Evolutionary conservation across 2,888 invertebrate genomes (phyloP), one percentile per base, ranked within the genome.

Genomic region (Drosophila algonquin): DNA sequence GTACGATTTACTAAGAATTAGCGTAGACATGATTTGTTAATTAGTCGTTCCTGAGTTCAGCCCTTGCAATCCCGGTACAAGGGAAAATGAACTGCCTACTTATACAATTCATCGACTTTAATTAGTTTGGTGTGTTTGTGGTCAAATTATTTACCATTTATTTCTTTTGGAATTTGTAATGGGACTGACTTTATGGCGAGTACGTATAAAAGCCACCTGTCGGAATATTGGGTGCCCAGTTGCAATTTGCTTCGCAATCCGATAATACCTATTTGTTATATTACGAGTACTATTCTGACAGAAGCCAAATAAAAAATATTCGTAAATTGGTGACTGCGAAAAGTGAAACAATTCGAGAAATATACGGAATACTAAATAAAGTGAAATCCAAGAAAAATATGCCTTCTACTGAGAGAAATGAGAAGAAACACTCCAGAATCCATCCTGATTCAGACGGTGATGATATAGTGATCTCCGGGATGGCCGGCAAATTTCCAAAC

Each of bases 401-500:
- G 81, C 8, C 30, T 30, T 64, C 81, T 44, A 50, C 61, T 16
- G 52, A 62, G 9, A 87, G 81, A 47, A 87, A 89, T 27, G 48
- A 79, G 71, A 90, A 90, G 69, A 91, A 90, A 60, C 88, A 76
- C 60, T 90, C 91, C 0, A 77, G 92, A 68, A 63, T 87, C n/a
- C 85, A 63, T 62, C 90, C 91, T 1, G 91, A 92, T n/a, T 84
- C 91, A 24, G 91, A 91, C 54, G 93, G 92, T 2, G 93, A 94
- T 76, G 93, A 93, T 76, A 91, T 94, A 63, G 94, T 94, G 10
- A 94, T 94, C 54, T 92, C 93, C 59, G 94, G 95, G 40, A 93
- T 94, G 85, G 91, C 94, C 1, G 94, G 94, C 24, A 90, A 94
- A 70, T 94, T 95, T 81, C 96, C 96, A 1, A 94, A 94, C 80